Evolutionary conservation across 2,797 vertebrate species (phyloP), one percentile per base, ranked within the genome.

Genomic region (Mionectes olivaceus): DNA sequence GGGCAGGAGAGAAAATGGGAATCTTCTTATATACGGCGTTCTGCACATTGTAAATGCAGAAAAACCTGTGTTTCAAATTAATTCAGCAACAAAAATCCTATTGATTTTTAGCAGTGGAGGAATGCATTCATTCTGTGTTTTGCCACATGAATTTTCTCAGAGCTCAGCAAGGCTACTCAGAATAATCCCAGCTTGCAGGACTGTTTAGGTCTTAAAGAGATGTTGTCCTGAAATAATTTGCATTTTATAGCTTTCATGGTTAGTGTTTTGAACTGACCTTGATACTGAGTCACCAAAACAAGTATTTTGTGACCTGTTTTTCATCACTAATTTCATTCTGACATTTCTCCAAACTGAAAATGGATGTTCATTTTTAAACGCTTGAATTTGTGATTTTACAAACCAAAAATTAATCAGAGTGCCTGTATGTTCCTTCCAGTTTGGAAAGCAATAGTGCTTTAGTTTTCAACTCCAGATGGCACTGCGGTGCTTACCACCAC

Each of bases 381-480:
- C 53, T 59, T 44, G n/a, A n/a, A 47, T 64, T 60, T 83, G 27
- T 59, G 35, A 61, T 73, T 89, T 80, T 32, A 59, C 19, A 85
- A 70, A 85, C 2, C 8, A 53, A 76, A 82, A 82, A 78, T 39
- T 22, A 35, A 68, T 56, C 41, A 55, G 1, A 28, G 18, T 32
- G 18, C 35, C 33, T 64, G 32, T 33, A 49, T 13, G 22, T 37
- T 73, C 59, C 41, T 61, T 75, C 57, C 61, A 60, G 67, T 63
- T 84, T 22, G 44, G 57, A 63, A 81, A 79, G 87, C n/a, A 55
- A n/a, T 3, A 63, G 49, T 28, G 27, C 70, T 80, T 85, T 65
- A 37, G 32, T 88, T 70, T 57, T 57, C 39, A 65, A 47, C 84
- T 93, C 82, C 91, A 94, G 93, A 75, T 82, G 89, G 80, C 95